Percentiles rank a stretch among this genome's conserved stretches.
Conservation (phyloP, 2,113 vertebrate species). For the Chloroceryle aenea region DNA sequence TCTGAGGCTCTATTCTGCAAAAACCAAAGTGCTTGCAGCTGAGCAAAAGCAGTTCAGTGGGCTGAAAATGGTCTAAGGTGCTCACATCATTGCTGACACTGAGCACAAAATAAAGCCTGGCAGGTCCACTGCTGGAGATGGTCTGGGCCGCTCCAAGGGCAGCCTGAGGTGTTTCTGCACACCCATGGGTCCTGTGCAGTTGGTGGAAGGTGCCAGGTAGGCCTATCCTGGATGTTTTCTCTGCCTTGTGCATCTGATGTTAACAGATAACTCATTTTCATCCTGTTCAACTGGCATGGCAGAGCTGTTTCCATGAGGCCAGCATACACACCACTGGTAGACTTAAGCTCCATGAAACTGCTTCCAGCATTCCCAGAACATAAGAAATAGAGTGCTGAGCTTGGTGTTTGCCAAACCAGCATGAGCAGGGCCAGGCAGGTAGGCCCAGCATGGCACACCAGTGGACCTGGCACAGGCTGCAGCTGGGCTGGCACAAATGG, state of each 20-base stretch:
- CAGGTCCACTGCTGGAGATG: neutral
- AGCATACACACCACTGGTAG: neutral
- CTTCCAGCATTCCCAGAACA: conserved; percentile 1
- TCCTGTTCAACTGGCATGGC: accelerated
- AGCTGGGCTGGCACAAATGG: neutral
- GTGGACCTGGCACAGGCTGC: neutral
- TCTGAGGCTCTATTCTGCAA: neutral
- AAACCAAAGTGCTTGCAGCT: neutral
- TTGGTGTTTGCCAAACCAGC: neutral
- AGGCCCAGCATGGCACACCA: neutral
- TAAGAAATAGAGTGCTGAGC: conserved; percentile 18
- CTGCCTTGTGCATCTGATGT: neutral
- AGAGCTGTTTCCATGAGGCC: neutral
- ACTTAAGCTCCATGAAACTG: neutral
- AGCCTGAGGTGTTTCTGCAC: neutral
- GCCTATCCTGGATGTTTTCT: neutral
- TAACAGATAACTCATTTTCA: neutral
- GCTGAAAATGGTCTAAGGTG: neutral
- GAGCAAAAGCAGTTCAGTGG: neutral
- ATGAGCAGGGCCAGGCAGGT: neutral
- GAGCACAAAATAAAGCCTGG: neutral
- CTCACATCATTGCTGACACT: neutral
- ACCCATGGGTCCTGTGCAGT: neutral
- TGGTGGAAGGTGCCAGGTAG: neutral
- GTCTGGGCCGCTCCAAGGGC: neutral